Conservation (phyloP, 2,113 vertebrate species). For the Pitta sordida region DNA sequence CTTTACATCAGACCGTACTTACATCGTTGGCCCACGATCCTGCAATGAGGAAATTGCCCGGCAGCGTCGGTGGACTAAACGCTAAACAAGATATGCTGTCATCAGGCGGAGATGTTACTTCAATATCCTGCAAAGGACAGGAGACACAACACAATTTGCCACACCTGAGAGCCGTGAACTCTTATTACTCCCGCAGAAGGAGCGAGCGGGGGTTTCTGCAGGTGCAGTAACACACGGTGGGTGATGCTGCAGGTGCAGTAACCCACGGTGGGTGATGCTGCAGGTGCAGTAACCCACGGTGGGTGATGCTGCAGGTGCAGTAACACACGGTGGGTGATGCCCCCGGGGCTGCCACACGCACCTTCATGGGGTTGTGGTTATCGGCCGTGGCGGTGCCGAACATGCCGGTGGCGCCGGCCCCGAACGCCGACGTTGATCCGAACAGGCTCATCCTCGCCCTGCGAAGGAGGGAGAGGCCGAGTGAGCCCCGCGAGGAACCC, state of each 20-base stretch:
- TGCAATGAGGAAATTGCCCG: constrained; percentile 95
- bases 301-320: too few relatives aligned
- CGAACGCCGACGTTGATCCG: constrained; percentile 84
- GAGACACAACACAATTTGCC: not conserved
- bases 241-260: too few relatives aligned
- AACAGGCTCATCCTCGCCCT: constrained; percentile 89
- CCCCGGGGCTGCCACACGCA: not conserved
- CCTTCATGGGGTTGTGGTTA: constrained; percentile 98
- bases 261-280: too few relatives aligned
- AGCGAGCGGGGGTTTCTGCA: too few relatives aligned
- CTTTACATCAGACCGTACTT: constrained; percentile 60
- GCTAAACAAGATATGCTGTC: constrained; percentile 96
- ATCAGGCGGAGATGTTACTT: constrained; percentile 95
- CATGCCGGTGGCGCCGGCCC: constrained; percentile 85
- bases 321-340: too few relatives aligned
- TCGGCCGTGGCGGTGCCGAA: constrained; percentile 89
- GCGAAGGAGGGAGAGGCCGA: not conserved
- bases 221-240: too few relatives aligned
- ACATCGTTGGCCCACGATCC: constrained; percentile 99
- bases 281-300: too few relatives aligned
- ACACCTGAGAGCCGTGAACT: too few relatives aligned
- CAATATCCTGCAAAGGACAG: constrained; percentile 81
- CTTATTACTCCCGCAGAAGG: accelerated
- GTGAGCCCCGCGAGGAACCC: not conserved
- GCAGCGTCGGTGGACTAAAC: constrained; percentile 91